These are phyloP conservation scores for Scelioninae gen. 2 DNA, from an alignment of 2,888 invertebrate species.

Conservation along the genomic window DNA sequence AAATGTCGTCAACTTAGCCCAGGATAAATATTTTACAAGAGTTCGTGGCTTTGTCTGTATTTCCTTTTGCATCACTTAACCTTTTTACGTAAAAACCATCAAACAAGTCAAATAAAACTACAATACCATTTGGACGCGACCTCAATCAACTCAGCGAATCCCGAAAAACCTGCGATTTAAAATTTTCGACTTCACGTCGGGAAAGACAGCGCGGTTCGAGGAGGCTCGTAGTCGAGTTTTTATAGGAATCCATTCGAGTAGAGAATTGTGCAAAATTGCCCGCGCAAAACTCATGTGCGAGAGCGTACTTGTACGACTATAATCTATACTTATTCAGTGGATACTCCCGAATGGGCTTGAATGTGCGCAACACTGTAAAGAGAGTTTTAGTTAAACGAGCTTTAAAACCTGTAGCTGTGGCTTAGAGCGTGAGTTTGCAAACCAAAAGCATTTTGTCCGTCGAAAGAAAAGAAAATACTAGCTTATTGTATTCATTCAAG, in stretches of 20 bases:
- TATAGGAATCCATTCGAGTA: constrained; percentile 25
- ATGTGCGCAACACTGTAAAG: constrained; percentile 39
- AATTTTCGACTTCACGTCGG: constrained; percentile 22
- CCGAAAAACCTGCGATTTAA: constrained; percentile 19
- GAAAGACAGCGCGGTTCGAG: constrained; percentile 24
- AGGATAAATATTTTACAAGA: too few relatives aligned
- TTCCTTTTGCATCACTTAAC: background rate
- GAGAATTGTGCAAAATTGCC: constrained; percentile 34
- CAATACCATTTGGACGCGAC: constrained; percentile 19
- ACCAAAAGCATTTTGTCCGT: constrained; percentile 45
- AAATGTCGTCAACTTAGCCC: too few relatives aligned
- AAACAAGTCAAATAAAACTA: constrained; percentile 26
- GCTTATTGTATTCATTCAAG: constrained; percentile 36
- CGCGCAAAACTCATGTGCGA: constrained; percentile 30
- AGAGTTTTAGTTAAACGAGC: constrained; percentile 54
- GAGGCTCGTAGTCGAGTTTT: constrained; percentile 29
- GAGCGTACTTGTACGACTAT: constrained; percentile 25
- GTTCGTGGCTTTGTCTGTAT: too few relatives aligned
- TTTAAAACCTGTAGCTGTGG: constrained; percentile 46
- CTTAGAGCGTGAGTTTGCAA: constrained; percentile 52
- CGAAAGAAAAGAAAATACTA: constrained; percentile 39
- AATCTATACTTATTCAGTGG: constrained; percentile 44
- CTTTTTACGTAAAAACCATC: constrained; percentile 18
- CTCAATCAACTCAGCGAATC: constrained; percentile 12
- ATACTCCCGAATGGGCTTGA: constrained; percentile 36